Evolutionary conservation across 2,113 vertebrate species (phyloP).

Genomic region (Rhynchomys soricoides): DNA sequence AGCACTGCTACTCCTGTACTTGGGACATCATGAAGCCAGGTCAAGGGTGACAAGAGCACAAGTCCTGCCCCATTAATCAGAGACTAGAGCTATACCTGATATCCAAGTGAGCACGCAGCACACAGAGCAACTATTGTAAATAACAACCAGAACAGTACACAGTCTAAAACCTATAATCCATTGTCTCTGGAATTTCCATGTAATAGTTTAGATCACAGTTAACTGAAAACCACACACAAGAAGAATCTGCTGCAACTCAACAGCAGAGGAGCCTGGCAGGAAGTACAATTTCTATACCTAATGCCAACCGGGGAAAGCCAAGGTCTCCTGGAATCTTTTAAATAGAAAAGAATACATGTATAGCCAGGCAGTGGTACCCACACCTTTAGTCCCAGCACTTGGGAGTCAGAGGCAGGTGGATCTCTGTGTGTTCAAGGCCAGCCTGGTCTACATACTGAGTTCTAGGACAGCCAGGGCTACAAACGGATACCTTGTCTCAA

Average conservation of each 20-base stretch:
- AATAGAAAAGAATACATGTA: slow-evolving; percentile 2
- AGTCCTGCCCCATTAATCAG: background rate
- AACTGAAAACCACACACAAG: background rate
- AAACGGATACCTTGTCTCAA: background rate
- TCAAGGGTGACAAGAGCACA: background rate
- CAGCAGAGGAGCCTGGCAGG: background rate
- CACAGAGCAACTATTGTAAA: too few species aligned
- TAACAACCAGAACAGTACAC: too few species aligned
- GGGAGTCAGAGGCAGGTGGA: background rate
- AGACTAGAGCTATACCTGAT: background rate
- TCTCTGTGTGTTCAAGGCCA: background rate
- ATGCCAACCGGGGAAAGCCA: slow-evolving; percentile 21
- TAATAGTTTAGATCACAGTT: background rate
- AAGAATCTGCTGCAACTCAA: background rate
- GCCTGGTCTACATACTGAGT: background rate
- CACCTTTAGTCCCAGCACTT: background rate
- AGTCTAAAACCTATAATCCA: background rate
- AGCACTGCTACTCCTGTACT: background rate
- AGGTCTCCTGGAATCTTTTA: slow-evolving; percentile 24
- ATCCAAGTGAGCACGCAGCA: too few species aligned
- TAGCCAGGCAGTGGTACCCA: background rate
- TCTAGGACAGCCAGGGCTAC: background rate
- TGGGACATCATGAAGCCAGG: background rate
- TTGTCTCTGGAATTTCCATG: background rate
- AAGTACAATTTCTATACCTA: slow-evolving; percentile 5